Base-by-base conservation (phyloP, 2,888 invertebrate genomes). In the Acheta domesticus region DNA sequence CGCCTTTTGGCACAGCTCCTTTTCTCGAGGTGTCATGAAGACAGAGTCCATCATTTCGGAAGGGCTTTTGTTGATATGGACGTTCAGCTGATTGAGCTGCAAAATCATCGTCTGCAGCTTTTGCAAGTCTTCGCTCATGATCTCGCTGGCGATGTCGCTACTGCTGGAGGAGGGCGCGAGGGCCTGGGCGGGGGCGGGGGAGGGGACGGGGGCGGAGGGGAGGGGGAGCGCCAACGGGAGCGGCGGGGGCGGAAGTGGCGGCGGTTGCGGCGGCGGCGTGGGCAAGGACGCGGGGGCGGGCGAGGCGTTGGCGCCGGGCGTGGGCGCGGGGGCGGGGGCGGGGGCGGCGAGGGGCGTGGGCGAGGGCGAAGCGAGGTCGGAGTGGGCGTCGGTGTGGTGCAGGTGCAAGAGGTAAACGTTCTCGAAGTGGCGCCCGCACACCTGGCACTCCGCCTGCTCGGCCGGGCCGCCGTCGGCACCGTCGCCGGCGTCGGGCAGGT, bases 51-150 rank as follows among this genome's bases (percentile, higher is more conserved):
- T 62, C n/a, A 62, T 62, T 14, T 14, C 16, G 14, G 14, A n/a
- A 85, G 95, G 95, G 36, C 88, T 87, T 48, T 89, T 85, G 11
- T 87, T 87, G 82, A 90, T 89, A 81, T 88, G 88, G 0, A 90
- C 91, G 83, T 93, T 93, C 77, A 95, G 87, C 83, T 94, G 95
- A 87, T 95, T 97, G 84, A 96, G 88, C 87, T 94, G 96, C 84
- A 93, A 91, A 84, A 95, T 94, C 96, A 96, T 97, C 23, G 94
- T 94, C 87, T 96, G 96, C 80, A 96, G 87, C 86, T 96, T 96
- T 82, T 95, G 93, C 19, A 96, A 88, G 86, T 96, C 96, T 86
- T 96, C 94, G 83, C 94, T 94, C 78, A 95, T 93, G 2, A 92
- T 89, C 82, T 90, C 91, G 8, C 90, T 88, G 79, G 62, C 82